Evolutionary conservation across 2,888 invertebrate species (phyloP), one percentile per base, ranked within the genome.

Genomic region (Hipparchia sbordonii): DNA sequence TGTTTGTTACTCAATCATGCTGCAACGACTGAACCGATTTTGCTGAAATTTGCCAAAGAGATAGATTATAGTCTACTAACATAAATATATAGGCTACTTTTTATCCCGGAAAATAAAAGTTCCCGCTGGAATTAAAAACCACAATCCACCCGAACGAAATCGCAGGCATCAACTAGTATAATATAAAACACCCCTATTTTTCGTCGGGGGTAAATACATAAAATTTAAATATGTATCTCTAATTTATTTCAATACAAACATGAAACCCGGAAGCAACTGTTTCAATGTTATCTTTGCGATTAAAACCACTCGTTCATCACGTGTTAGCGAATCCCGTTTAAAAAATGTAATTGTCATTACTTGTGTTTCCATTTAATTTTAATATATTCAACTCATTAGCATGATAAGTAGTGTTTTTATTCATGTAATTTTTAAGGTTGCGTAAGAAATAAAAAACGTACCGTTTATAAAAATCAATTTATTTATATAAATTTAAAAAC

Each of bases 401-500:
- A 6, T 48, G 48, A 48, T 48, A 48, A 48, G 6, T 6, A 8
- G 7, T 59, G 23, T 60, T 60, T 8, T 23, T 60, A 60, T 39
- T 60, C 39, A 62, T 13, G 57, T 46, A 48, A 13, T 23, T 23
- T 23, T 23, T 23, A 23, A 9, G 46, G 13, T 46, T 48, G 13
- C 48, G 13, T 46, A 48, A 10, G 9, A 6, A 23, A 54, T 59
- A 68, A 70, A 70, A 72, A 51, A 62, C 39, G 6, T 5, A 70
- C 70, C 51, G 72, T 74, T 70, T 76, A 76, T 57, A 72, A 74
- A 74, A 63, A 12, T 72, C 54, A 66, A 54, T 72, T 59, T 66
- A 46, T 68, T 68, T 51, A 68, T 75, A 75, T 74, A 71, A 75
- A 73, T 70, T 70, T 68, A 59, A 71, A 69, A 73, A 73, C 71